Percentiles rank a stretch among this genome's conserved stretches.
phyloP scores from a whole-genome alignment of 2,113 vertebrate species.

The Dolichallabes microphthalmus region DNA sequence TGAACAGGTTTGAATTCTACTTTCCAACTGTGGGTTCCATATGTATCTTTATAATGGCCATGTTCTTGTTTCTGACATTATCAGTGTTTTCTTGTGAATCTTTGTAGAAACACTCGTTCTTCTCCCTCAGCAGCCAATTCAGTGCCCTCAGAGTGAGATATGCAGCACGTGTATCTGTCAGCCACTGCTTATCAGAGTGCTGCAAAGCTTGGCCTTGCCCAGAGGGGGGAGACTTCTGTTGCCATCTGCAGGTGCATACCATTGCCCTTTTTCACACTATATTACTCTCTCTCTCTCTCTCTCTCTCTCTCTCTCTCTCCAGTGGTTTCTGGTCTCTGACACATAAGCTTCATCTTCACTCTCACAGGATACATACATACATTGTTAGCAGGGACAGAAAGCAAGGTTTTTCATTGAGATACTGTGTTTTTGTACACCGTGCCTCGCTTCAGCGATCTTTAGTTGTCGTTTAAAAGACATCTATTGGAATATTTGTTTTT shows the following conservation, averaged over 20 bases:
- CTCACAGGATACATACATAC: conserved; percentile 15
- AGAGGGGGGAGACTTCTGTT: conserved; percentile 49
- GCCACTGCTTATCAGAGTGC: conserved; percentile 47
- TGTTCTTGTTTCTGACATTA: background rate
- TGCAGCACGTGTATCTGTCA: conserved; percentile 38
- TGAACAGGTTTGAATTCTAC: background rate
- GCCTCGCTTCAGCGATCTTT: conserved; percentile 1
- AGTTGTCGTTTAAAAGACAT: conserved; percentile 23
- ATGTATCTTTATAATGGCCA: background rate
- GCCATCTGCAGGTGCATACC: conserved; percentile 46
- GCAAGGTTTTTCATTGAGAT: conserved; percentile 27
- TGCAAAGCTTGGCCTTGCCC: conserved; percentile 50
- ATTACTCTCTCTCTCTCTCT: conserved; percentile 39
- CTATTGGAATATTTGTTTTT: conserved; percentile 3
- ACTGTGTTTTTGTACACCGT: background rate
- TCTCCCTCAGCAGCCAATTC: conserved; percentile 10
- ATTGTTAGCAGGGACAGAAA: conserved; percentile 28
- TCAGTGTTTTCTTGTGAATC: background rate
- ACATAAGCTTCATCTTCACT: conserved; percentile 29
- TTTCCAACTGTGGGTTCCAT: background rate
- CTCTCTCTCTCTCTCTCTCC: conserved; percentile 22
- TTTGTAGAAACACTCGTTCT: background rate
- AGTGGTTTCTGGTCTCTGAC: conserved; percentile 27
- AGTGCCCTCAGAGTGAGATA: conserved; percentile 36
- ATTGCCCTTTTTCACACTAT: conserved; percentile 38